Conservation (phyloP, 2,888 invertebrate species). For the Synanthedon formicaeformis region DNA sequence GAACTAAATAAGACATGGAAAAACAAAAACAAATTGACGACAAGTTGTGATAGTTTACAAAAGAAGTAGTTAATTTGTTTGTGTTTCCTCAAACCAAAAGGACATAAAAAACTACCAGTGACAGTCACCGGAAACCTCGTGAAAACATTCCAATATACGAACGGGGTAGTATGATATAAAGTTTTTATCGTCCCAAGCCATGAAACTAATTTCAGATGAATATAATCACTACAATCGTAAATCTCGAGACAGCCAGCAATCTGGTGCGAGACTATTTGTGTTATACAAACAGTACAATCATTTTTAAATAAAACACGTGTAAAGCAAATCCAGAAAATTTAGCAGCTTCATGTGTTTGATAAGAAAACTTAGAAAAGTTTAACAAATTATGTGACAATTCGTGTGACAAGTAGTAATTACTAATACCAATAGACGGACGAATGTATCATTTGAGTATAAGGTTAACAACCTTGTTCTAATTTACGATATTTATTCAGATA, state of each 20-base stretch:
- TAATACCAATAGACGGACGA: neutral
- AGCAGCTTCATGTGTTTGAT: too few species aligned
- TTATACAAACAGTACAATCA: constrained; percentile 19
- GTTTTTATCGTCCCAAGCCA: constrained; percentile 51
- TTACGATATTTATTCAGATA: neutral
- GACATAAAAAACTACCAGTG: constrained; percentile 10
- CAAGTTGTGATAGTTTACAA: neutral
- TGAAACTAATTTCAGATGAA: constrained; percentile 46
- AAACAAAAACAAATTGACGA: neutral
- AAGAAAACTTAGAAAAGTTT: too few species aligned
- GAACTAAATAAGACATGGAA: neutral
- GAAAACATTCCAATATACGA: constrained; percentile 41
- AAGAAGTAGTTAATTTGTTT: neutral
- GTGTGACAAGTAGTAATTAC: too few species aligned
- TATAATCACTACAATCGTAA: constrained; percentile 49
- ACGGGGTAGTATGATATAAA: constrained; percentile 30
- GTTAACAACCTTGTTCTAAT: neutral
- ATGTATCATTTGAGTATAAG: neutral
- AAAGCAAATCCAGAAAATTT: too few species aligned
- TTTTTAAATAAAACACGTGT: too few species aligned
- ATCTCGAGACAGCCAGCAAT: constrained; percentile 52
- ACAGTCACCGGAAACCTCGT: constrained; percentile 52
- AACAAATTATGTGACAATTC: too few species aligned
- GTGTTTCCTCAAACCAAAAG: neutral
- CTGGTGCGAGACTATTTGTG: constrained; percentile 26